A percentile compares a stretch with the other conserved stretches of the same genome.
Conservation (phyloP, 2,113 vertebrate species). For the Lepus americanus region DNA sequence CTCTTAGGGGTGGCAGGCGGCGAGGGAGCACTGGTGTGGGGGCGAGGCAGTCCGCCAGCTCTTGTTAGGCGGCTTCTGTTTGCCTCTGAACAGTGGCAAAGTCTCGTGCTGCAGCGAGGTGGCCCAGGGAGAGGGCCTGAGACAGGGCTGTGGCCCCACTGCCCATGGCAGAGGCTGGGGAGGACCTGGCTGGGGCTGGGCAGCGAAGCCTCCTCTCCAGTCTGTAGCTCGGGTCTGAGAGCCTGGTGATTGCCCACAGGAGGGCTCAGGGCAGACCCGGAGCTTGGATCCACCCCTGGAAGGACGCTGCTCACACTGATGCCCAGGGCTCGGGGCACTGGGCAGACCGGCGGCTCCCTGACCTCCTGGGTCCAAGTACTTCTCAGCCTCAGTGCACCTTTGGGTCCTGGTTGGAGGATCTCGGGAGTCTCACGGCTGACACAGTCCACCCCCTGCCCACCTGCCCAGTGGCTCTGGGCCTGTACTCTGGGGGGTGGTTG, state of each 20-base stretch:
- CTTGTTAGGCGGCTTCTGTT: background rate
- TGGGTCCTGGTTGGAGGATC: background rate
- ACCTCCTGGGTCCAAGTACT: background rate
- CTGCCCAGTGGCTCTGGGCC: background rate
- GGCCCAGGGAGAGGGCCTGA: background rate
- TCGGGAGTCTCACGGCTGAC: background rate
- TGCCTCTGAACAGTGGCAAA: background rate
- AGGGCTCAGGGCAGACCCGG: fast-evolving
- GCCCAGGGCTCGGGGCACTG: background rate
- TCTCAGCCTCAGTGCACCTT: too few species aligned
- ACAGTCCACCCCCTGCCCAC: too few species aligned
- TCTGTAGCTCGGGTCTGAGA: background rate
- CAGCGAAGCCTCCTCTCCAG: too few species aligned
- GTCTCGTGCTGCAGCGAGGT: background rate
- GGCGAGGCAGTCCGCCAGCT: too few species aligned
- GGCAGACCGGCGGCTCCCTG: background rate
- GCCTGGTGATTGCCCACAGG: fast-evolving
- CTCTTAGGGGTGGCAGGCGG: background rate
- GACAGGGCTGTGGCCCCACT: fast-evolving
- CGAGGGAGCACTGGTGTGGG: background rate
- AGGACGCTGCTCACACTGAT: background rate
- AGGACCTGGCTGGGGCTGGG: too few species aligned
- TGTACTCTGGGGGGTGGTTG: background rate
- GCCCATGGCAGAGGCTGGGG: fast-evolving
- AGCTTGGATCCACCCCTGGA: background rate